Evolutionary conservation across 2,797 vertebrate genomes (phyloP).

Genomic region (Oryzias sinensis): DNA sequence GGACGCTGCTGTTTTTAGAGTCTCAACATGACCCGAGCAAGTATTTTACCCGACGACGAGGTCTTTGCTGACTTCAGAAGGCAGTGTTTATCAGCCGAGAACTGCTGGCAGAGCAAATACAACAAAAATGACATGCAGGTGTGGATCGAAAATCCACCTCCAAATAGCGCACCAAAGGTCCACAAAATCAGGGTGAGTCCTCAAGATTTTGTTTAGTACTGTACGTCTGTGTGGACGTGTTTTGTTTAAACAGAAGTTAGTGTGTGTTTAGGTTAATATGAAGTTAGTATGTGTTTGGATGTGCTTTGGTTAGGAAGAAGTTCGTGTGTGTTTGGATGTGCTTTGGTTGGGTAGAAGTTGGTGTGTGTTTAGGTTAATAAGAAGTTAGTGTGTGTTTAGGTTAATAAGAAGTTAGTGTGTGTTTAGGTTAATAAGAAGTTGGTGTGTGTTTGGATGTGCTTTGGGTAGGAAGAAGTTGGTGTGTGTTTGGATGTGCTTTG

Average conservation of each 20-base stretch:
- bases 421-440: too few relatives aligned
- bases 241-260: too few relatives aligned
- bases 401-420: too few relatives aligned
- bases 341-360: too few relatives aligned
- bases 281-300: background rate
- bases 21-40: conserved; percentile 49
- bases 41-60: conserved; percentile 69
- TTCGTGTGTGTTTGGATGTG: too few relatives aligned
- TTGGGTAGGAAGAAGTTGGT: background rate
- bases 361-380: too few relatives aligned
- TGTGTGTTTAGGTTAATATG: background rate
- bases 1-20: background rate
- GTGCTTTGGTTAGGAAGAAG: too few relatives aligned
- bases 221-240: too few relatives aligned
- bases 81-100: conserved; percentile 71
- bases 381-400: too few relatives aligned
- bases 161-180: conserved; percentile 51
- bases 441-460: too few relatives aligned
- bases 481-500: background rate
- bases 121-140: conserved; percentile 71
- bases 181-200: conserved; percentile 80
- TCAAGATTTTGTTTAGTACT: too few relatives aligned
- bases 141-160: conserved; percentile 68
- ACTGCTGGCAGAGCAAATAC: conserved; percentile 80
- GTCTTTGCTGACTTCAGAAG: conserved; percentile 73